Evolutionary conservation across 2,888 invertebrate genomes (phyloP), one percentile per base, ranked within the genome.

Genomic region (Sphecodes monilicornis): DNA sequence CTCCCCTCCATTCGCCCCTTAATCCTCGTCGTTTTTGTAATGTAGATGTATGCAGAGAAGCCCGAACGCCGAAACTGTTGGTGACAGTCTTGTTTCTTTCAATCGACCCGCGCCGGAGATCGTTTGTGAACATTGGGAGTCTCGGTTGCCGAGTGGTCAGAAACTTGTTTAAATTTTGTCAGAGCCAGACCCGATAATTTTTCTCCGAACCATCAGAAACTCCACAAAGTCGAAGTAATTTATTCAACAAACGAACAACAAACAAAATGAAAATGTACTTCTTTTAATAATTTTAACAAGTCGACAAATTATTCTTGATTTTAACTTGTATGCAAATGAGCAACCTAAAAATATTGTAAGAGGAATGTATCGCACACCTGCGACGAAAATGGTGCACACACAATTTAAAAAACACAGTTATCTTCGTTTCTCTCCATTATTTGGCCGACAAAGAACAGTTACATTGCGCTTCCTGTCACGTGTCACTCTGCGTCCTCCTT

Each of bases 11-110:
- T 22, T 36, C 66, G 22, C 75, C 78, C 75, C 71, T 86, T 85
- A 85, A 85, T 83, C 85, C 80, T 66, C 68, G 22, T 70, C 72
- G 72, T 84, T 82, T 83, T 80, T 75, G 54, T 72, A 73, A 72
- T 77, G 64, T 68, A 57, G 74, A 82, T 76, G 70, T 46, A 46
- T 16, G 57, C 39, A 43, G 60, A 83, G 54, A 69, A 26, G n/a
- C n/a, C 76, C 69, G 64, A 66, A 10, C 66, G 22, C 8, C 66
- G 66, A 66, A 66, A 66, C 66, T 66, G 66, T 66, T 36, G 36
- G 36, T 66, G 66, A 66, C 66, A 66, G 66, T 66, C 66, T 36
- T 11, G 36, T 22, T 66, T 66, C 66, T 66, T 32, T 36, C 22
- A 66, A 66, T 57, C 57, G 57, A 13, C 26, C 57, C 11, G 13